These are phyloP conservation scores for Callaeas wilsoni DNA, from an alignment of 2,113 vertebrate species.

Conservation along the genomic window DNA sequence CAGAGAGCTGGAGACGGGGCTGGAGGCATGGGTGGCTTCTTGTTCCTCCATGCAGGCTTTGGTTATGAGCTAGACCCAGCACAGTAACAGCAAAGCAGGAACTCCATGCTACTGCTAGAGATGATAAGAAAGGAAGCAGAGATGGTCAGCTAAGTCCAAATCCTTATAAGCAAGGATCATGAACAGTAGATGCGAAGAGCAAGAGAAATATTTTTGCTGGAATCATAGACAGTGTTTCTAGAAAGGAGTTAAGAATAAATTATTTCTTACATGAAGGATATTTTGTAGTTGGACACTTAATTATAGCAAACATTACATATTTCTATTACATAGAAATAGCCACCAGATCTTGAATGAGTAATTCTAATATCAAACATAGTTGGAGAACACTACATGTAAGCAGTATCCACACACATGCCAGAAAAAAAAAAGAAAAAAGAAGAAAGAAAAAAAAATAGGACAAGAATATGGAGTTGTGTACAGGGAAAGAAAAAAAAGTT, in stretches of 20 bases:
- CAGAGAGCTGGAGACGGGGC: neutral
- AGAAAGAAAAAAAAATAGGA: too few relatives aligned
- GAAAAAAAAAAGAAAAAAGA: fast-evolving
- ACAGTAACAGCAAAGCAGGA: neutral
- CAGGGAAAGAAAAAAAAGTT: neutral
- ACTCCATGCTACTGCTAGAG: neutral
- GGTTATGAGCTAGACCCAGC: neutral
- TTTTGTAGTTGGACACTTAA: neutral
- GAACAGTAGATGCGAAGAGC: neutral
- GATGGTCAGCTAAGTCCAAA: neutral
- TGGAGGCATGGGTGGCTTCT: neutral
- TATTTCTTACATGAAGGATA: neutral
- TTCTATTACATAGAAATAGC: neutral
- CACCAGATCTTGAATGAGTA: neutral
- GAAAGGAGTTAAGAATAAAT: neutral
- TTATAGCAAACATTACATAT: neutral
- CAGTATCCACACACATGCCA: fast-evolving
- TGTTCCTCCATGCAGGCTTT: neutral
- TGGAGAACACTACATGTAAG: neutral
- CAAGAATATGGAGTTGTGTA: neutral
- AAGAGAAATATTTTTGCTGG: neutral
- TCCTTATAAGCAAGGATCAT: neutral
- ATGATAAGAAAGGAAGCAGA: neutral
- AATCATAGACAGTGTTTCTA: neutral
- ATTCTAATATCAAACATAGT: neutral